phyloP scores from a whole-genome alignment of 2,797 vertebrate genomes.

The Kryptolebias ocellatus region DNA sequence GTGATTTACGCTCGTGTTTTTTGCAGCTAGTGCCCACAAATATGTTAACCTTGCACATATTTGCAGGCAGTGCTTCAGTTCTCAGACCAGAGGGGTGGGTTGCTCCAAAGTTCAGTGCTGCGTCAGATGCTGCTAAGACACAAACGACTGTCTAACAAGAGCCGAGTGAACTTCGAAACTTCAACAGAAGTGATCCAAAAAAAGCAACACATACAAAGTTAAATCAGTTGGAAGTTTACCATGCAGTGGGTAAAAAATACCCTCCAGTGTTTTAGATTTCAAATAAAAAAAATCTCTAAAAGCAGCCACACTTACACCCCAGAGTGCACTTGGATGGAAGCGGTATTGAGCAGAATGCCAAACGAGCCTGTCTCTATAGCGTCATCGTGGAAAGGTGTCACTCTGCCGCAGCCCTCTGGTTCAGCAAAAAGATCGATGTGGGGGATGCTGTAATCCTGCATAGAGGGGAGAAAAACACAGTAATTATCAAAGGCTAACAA shows the following conservation, averaged over 20 bases:
- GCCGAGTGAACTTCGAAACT: not conserved
- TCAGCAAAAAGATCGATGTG: constrained; percentile 93
- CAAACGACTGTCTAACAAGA: not conserved
- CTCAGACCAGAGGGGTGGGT: no score
- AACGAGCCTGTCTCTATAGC: constrained; percentile 87
- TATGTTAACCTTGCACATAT: no score
- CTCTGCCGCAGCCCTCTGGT: constrained; percentile 85
- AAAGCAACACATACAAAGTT: not conserved
- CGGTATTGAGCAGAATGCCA: constrained; percentile 85
- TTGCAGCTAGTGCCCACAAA: no score
- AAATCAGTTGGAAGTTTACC: not conserved
- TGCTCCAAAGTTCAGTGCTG: no score
- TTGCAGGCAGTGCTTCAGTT: no score
- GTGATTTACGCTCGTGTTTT: no score
- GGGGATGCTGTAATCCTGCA: constrained; percentile 91
- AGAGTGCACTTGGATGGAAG: constrained; percentile 92
- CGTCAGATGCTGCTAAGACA: no score
- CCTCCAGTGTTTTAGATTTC: no score
- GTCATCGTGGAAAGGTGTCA: constrained; percentile 88
- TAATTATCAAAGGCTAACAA: constrained; percentile 5
- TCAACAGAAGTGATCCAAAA: not conserved
- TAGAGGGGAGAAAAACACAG: constrained; percentile 28
- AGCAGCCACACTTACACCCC: constrained; percentile 87
- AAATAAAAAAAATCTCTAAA: not conserved
- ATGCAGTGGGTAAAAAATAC: not conserved